Base-by-base conservation (phyloP, 2,888 invertebrate species). In the Neoaliturus tenellus region DNA sequence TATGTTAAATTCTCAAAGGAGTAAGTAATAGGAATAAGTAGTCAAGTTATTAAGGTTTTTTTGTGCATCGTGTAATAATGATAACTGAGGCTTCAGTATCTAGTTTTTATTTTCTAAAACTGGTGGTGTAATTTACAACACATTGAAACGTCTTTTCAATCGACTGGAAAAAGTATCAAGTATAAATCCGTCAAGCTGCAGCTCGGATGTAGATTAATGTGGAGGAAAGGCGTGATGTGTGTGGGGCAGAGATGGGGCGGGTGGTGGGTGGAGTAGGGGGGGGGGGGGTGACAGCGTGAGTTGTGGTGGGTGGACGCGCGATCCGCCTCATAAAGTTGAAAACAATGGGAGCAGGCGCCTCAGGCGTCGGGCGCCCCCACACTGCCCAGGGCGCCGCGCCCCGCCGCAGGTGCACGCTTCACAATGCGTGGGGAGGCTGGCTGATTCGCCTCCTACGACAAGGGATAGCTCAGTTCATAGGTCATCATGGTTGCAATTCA, bases 261-360 rank as follows among this genome's bases (percentile, higher is more conserved):
- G 71, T n/a, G 10, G 14, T 17, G 31, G 55, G 23, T 20, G 3
- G 55, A 25, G 23, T n/a, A n/a, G 69, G 35, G 41, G 2, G n/a
- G 71, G 71, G 12, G 41, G 44, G 44, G 73, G 25, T 41, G 28
- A 44, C 41, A 28, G 41, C 73, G 10, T 75, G 73, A 75, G 73
- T 75, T 75, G 73, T 75, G 25, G 28, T 44, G 73, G 73, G 73
- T 75, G 73, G 44, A 41, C 73, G 25, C 39, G 41, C 6, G 73
- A 28, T 75, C 69, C 73, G 73, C 73, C 73, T 75, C 73, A 75
- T 75, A 75, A 75, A 75, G 25, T 39, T 12, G 44, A 17, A 75
- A 39, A 75, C 73, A 75, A 75, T 75, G 73, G 73, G 17, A 28
- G 31, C 41, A 75, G 73, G 39, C 71, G 39, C 71, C 71, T 71